Percentiles rank a stretch among this genome's conserved stretches.
These are phyloP conservation scores for Neodiprion fabricii DNA, from an alignment of 1,140 invertebrate genomes.

Conservation along the genomic window DNA sequence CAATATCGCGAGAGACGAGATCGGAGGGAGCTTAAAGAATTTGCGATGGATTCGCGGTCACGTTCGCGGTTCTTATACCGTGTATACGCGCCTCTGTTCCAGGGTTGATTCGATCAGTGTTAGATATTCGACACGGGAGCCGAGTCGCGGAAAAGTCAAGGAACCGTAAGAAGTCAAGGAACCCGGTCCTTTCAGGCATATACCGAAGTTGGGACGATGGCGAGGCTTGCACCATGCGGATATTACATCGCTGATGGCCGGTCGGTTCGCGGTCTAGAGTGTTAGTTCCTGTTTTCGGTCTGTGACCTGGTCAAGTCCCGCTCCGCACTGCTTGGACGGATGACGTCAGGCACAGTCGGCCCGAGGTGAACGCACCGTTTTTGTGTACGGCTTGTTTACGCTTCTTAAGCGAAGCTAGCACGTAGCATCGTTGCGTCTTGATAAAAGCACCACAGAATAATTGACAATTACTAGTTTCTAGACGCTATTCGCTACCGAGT, in stretches of 20 bases:
- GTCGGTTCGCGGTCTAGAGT: neutral
- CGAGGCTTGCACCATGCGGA: no score
- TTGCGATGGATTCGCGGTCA: no score
- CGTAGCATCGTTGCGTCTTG: neutral
- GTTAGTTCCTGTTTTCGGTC: slow-evolving; percentile 20
- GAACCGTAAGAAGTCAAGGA: neutral
- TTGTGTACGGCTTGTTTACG: slow-evolving; percentile 14
- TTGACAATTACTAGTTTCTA: neutral
- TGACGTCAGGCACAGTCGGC: slow-evolving; percentile 8
- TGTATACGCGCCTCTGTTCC: neutral
- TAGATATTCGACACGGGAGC: neutral
- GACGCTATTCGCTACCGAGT: no score
- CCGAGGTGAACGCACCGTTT: slow-evolving; percentile 20
- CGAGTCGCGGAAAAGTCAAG: neutral
- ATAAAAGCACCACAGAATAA: neutral
- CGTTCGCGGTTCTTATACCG: no score
- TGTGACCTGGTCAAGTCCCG: slow-evolving; percentile 12
- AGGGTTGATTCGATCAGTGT: neutral
- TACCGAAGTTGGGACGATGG: no score
- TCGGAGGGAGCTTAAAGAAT: no score
- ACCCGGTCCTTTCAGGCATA: neutral
- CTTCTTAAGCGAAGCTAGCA: neutral
- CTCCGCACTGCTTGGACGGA: neutral
- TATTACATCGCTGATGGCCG: no score
- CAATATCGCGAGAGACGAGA: no score